Percentiles rank a stretch among this genome's conserved stretches.
Evolutionary conservation across 2,888 invertebrate genomes (phyloP).

Genomic region (Taenaris catops): DNA sequence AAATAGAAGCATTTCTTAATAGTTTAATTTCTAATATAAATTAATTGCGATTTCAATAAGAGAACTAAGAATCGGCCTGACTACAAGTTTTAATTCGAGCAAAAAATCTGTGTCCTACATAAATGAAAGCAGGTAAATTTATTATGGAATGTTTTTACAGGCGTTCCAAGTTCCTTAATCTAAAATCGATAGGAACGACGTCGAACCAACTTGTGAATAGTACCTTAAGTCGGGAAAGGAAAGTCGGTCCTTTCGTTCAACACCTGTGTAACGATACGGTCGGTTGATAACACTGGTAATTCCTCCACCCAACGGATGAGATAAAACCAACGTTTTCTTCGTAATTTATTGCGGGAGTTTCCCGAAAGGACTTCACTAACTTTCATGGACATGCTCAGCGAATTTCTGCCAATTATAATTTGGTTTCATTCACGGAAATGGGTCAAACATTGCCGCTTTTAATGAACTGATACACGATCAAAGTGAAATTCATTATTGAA

Average conservation of each 20-base stretch:
- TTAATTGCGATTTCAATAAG: not conserved
- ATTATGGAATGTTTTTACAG: constrained; percentile 71
- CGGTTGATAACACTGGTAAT: constrained; percentile 53
- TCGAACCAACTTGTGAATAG: constrained; percentile 69
- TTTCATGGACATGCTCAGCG: constrained; percentile 8
- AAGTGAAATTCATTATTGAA: too few species aligned
- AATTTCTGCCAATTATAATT: constrained; percentile 12
- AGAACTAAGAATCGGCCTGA: not conserved
- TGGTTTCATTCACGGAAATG: not conserved
- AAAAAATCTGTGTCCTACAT: constrained; percentile 25
- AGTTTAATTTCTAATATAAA: too few species aligned
- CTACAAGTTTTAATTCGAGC: constrained; percentile 13
- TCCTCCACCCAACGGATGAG: constrained; percentile 42
- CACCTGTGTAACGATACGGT: constrained; percentile 68
- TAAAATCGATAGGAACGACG: constrained; percentile 74
- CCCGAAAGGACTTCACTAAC: constrained; percentile 9
- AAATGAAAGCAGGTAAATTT: constrained; percentile 49
- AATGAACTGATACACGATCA: too few species aligned
- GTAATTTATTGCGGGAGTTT: constrained; percentile 26
- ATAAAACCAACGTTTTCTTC: constrained; percentile 45
- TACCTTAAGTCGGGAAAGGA: constrained; percentile 66
- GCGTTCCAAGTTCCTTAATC: constrained; percentile 73
- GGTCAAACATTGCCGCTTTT: not conserved
- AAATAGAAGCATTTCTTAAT: too few species aligned
- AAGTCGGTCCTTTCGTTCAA: constrained; percentile 61